Percentiles rank a stretch among this genome's conserved stretches.
Evolutionary conservation across 2,888 invertebrate genomes (phyloP).

Genomic region (Anoncus sp.): DNA sequence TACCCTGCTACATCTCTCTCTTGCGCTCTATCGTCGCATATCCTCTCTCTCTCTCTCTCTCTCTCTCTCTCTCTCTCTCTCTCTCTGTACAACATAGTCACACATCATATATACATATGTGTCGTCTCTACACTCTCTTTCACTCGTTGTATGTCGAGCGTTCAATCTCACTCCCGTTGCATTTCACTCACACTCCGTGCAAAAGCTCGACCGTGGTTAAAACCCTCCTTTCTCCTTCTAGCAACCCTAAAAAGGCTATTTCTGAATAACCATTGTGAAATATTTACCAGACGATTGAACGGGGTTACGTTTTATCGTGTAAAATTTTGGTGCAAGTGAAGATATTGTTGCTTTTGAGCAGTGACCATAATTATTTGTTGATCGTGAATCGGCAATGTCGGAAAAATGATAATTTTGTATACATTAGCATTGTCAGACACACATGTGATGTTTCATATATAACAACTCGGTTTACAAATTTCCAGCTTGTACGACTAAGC

Average conservation of each 20-base stretch:
- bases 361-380: neutral
- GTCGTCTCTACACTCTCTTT: slow-evolving; percentile 61
- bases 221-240: slow-evolving; percentile 32
- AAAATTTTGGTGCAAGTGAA: neutral
- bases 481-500: too few relatives aligned
- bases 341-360: neutral
- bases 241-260: slow-evolving; percentile 40
- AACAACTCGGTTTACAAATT: too few relatives aligned
- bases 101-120: slow-evolving; percentile 13
- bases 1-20: slow-evolving; percentile 49
- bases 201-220: slow-evolving; percentile 51
- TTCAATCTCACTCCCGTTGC: slow-evolving; percentile 62
- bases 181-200: slow-evolving; percentile 67
- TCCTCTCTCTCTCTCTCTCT: too few relatives aligned
- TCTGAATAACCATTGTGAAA: slow-evolving; percentile 15
- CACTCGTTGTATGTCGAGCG: slow-evolving; percentile 62
- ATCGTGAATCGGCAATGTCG: neutral
- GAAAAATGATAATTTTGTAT: neutral
- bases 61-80: too few relatives aligned
- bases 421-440: neutral
- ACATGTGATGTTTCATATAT: too few relatives aligned
- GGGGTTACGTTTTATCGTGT: neutral
- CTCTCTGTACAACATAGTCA: slow-evolving; percentile 33
- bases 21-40: slow-evolving; percentile 42
- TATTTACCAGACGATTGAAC: slow-evolving; percentile 40